Evolutionary conservation across 1,140 invertebrate genomes (phyloP).

Genomic region (Drosophila sp.): DNA sequence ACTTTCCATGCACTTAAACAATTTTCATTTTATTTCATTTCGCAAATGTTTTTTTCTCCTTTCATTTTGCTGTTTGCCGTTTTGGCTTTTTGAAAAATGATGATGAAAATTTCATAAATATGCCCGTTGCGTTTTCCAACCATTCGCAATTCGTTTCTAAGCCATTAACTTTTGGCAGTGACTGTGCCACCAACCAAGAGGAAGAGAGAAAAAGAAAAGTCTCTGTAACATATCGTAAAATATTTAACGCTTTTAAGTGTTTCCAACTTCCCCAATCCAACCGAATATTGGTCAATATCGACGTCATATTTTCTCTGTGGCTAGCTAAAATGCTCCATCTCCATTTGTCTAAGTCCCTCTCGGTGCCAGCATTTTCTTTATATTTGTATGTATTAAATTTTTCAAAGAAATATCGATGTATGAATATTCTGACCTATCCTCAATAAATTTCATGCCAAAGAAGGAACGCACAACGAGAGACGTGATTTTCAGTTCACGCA

Average conservation of each 20-base stretch:
- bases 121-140: conserved; percentile 52
- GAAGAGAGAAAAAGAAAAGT: too few relatives aligned
- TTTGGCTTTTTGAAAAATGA: conserved; percentile 65
- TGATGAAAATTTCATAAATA: conserved; percentile 81
- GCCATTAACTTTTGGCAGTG: conserved; percentile 63
- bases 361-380: conserved; percentile 36
- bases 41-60: conserved; percentile 55
- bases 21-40: conserved; percentile 68
- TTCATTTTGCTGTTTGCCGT: conserved; percentile 33
- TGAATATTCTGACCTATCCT: conserved; percentile 77
- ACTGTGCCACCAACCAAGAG: conserved; percentile 11
- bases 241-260: conserved; percentile 77
- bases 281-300: conserved; percentile 26
- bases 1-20: conserved; percentile 79
- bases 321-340: neutral
- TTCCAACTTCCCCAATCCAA: conserved; percentile 30
- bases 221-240: conserved; percentile 62
- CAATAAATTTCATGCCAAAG: conserved; percentile 59
- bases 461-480: conserved; percentile 52
- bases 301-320: conserved; percentile 2
- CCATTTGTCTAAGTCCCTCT: conserved; percentile 54
- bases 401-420: conserved; percentile 70
- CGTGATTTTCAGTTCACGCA: conserved; percentile 74
- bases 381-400: conserved; percentile 49
- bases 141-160: conserved; percentile 64